Conservation (phyloP, 2,113 vertebrate genomes). For the Indicator indicator region DNA sequence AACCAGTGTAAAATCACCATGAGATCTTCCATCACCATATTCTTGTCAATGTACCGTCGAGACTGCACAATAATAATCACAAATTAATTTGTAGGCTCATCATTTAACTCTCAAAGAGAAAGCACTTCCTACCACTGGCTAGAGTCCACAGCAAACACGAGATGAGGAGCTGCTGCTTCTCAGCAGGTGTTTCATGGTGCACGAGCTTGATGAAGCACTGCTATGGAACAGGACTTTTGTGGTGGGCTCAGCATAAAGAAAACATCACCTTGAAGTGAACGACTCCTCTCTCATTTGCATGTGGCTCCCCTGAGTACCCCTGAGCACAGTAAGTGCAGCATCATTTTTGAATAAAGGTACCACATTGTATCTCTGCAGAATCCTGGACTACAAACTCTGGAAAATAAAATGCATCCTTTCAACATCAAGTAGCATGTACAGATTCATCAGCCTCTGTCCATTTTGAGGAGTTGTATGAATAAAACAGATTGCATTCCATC, state of each 20-base stretch:
- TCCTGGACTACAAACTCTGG: background rate
- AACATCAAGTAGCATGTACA: background rate
- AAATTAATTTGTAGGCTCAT: background rate
- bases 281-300: background rate
- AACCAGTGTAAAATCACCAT: background rate
- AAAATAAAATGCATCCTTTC: background rate
- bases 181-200: too few species aligned
- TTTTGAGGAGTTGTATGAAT: background rate
- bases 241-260: background rate
- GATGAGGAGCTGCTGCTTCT: background rate
- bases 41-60: background rate
- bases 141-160: fast-evolving
- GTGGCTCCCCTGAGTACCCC: background rate
- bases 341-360: background rate
- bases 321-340: background rate
- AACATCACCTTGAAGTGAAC: fast-evolving
- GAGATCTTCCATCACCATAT: background rate
- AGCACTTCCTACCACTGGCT: background rate
- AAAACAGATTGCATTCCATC: background rate
- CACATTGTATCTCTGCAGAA: background rate
- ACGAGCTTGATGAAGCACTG: background rate
- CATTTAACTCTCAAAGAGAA: background rate
- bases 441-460: background rate
- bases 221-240: background rate
- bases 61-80: background rate